These are phyloP conservation scores for Gymnothorax javanicus DNA, from an alignment of 2,797 vertebrate species.

Conservation along the genomic window DNA sequence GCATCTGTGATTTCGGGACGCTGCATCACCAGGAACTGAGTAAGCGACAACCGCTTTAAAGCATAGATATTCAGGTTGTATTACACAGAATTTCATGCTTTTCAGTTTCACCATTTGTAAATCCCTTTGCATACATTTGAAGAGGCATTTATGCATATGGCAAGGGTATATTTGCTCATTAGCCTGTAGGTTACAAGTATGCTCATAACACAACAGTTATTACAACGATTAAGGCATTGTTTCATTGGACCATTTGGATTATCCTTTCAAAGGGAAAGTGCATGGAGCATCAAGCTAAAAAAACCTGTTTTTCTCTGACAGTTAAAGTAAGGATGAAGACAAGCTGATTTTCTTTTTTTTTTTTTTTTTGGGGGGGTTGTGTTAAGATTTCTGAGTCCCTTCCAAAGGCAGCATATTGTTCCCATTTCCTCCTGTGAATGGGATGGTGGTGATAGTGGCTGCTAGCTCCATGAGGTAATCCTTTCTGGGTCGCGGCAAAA, in stretches of 20 bases:
- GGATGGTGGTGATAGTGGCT: constrained; percentile 64
- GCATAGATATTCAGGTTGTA: no score
- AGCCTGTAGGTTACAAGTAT: background rate
- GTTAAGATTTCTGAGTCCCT: constrained; percentile 34
- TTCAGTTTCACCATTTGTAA: no score
- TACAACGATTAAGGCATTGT: constrained; percentile 9
- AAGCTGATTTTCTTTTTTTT: constrained; percentile 19
- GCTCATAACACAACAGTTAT: background rate
- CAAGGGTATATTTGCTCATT: background rate
- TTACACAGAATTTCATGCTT: no score
- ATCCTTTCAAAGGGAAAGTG: constrained; percentile 34
- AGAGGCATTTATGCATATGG: no score
- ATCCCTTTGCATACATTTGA: no score
- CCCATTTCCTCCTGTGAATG: constrained; percentile 67
- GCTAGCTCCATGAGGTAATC: constrained; percentile 72
- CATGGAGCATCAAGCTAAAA: constrained; percentile 29
- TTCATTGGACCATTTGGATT: constrained; percentile 25
- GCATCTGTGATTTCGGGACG: no score
- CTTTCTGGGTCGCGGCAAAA: constrained; percentile 44
- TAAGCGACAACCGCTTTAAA: no score
- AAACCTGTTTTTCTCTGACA: constrained; percentile 24
- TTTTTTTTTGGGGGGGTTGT: constrained; percentile 28
- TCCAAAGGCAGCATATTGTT: constrained; percentile 71
- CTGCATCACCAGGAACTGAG: no score
- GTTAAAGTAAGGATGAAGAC: constrained; percentile 31